Base-by-base conservation (phyloP, 2,113 vertebrate species). In the Cheilinus undulatus region DNA sequence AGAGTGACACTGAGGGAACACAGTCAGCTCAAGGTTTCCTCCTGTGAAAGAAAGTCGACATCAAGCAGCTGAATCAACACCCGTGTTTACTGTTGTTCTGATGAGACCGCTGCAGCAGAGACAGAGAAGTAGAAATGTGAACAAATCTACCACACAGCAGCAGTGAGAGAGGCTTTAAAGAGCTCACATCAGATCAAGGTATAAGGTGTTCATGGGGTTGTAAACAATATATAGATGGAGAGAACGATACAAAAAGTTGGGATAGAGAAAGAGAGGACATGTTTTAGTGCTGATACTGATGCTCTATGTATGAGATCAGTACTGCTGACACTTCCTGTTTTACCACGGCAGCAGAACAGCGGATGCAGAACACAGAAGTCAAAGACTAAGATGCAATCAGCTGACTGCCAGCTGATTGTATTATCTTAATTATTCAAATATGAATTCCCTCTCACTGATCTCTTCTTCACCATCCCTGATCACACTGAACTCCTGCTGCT, bases 121-220 rank as follows among this genome's bases (percentile, higher is more conserved):
- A 32, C 5, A 32, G 11, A 32, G 2, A 5, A 0, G 1, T 13
- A 10, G 30, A 32, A 9, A 30, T 43, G 12, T 30, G 34, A 40
- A 17, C n/a, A 43, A 38, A 65, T 52, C 9, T 46, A 36, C 4
- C 10, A 42, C 54, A 72, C 46, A 69, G 52, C 42, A 3, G 48
- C 63, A 17, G 50, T n/a, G 49, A 27, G 26, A 60, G 46, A 59
- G 56, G 61, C 69, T 78, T 60, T 45, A 11, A 8, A 62, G 58
- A 51, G 50, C 49, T 69, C 62, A 14, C 19, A 71, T 64, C 62
- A 58, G 72, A 79, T 82, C 78, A 70, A 76, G 79, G 67, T 69
- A 46, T 14, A 61, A 27, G 5, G 45, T 67, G 43, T 43, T 59
- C 45, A 24, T 30, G 54, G 49, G 54, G 68, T 7, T 67, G 65